Conservation (phyloP, 2,797 vertebrate genomes). For the Cirrhinus mrigala region DNA sequence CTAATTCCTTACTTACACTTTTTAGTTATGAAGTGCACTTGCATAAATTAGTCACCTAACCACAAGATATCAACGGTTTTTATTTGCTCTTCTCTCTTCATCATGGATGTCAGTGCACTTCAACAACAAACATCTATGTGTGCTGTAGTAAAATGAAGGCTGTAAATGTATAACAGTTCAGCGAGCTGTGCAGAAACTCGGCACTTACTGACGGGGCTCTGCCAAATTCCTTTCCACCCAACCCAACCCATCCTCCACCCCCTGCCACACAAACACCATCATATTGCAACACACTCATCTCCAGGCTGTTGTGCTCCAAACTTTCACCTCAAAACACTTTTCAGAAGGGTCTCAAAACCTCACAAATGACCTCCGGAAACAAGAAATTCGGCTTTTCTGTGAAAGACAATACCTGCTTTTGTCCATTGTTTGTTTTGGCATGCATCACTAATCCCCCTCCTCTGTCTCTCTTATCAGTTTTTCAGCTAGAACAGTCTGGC, state of each 20-base stretch:
- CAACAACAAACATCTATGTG: neutral
- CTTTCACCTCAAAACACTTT: neutral
- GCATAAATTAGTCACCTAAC: neutral
- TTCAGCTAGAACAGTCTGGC: neutral
- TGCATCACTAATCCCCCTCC: neutral
- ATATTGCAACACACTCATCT: conserved; percentile 18
- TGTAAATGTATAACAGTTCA: neutral
- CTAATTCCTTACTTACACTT: neutral
- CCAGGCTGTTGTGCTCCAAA: neutral
- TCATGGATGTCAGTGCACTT: neutral
- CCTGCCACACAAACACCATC: conserved; percentile 9
- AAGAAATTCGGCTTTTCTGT: neutral
- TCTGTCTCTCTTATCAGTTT: neutral
- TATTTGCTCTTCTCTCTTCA: neutral
- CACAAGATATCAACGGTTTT: neutral
- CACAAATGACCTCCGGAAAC: neutral
- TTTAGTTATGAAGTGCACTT: neutral
- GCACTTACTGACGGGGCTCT: conserved; percentile 27
- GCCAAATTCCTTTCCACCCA: conserved; percentile 14
- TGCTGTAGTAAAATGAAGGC: neutral
- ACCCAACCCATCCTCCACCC: neutral
- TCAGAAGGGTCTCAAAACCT: neutral
- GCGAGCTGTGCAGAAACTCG: conserved; percentile 15
- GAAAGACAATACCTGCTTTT: conserved; percentile 1
- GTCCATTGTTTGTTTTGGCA: neutral